Percentiles rank a stretch among this genome's conserved stretches.
Evolutionary conservation across 2,888 invertebrate species (phyloP).

Genomic region (Pterostichus niger): DNA sequence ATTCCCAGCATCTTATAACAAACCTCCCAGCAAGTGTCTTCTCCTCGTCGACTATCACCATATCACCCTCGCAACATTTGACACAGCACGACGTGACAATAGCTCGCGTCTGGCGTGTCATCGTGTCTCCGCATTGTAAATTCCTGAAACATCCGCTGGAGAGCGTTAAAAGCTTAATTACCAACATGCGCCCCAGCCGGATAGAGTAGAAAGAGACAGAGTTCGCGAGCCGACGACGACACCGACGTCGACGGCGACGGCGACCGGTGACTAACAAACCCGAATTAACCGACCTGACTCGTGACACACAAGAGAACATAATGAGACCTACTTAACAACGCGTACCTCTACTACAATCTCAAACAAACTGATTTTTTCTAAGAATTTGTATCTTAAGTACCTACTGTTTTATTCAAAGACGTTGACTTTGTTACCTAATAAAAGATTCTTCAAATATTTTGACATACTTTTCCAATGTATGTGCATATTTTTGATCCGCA

Average conservation of each 20-base stretch:
- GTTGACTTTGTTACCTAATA: no score
- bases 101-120: background rate
- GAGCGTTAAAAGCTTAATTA: constrained; percentile 62
- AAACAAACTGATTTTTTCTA: no score
- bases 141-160: constrained; percentile 57
- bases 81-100: background rate
- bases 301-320: constrained; percentile 57
- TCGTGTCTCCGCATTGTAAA: constrained; percentile 37
- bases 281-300: constrained; percentile 48
- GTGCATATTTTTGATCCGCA: no score
- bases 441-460: no score
- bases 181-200: constrained; percentile 36
- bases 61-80: constrained; percentile 2
- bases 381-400: no score
- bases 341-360: no score
- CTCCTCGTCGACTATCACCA: background rate
- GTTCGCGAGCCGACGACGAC: no score
- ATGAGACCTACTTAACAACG: constrained; percentile 54
- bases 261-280: constrained; percentile 46
- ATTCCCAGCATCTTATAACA: no score
- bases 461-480: no score
- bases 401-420: no score
- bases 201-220: background rate
- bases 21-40: background rate
- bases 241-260: no score